Evolutionary conservation across 2,888 invertebrate genomes (phyloP).

Genomic region (Helleia helle): DNA sequence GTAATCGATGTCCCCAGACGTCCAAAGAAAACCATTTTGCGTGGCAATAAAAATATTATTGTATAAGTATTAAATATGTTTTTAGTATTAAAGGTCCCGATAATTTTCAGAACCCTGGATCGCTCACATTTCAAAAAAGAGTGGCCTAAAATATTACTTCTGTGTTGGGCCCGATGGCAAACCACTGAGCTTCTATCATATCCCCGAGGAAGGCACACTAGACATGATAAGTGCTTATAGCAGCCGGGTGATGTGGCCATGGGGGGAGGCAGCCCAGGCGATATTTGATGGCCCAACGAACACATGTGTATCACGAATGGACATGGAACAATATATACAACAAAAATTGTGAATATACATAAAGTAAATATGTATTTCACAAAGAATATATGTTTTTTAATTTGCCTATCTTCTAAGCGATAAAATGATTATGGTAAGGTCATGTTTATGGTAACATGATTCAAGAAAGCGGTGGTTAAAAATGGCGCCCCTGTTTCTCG

Average conservation of each 20-base stretch:
- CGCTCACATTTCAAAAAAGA: slow-evolving; percentile 52
- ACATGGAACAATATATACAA: slow-evolving; percentile 44
- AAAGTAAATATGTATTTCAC: no score
- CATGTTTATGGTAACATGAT: no score
- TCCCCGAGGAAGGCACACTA: slow-evolving; percentile 41
- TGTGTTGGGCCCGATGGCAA: slow-evolving; percentile 38
- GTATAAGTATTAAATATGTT: no score
- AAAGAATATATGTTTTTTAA: no score
- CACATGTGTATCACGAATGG: slow-evolving; percentile 33
- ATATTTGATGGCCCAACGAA: slow-evolving; percentile 40
- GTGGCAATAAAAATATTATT: no score
- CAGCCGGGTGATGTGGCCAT: slow-evolving; percentile 49
- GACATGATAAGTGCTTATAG: slow-evolving; percentile 44
- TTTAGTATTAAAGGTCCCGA: no score
- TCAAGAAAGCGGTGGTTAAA: no score
- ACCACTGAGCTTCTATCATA: slow-evolving; percentile 42
- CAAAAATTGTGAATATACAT: slow-evolving; percentile 26
- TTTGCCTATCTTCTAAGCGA: no score
- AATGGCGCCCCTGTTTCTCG: no score
- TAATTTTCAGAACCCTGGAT: slow-evolving; percentile 56
- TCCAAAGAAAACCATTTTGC: no score
- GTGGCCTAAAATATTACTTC: slow-evolving; percentile 50
- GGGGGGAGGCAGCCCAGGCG: slow-evolving; percentile 46
- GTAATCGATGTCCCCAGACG: no score
- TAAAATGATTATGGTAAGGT: no score